phyloP scores from a whole-genome alignment of 2,113 vertebrate species.

The Rhinoptilus africanus region DNA sequence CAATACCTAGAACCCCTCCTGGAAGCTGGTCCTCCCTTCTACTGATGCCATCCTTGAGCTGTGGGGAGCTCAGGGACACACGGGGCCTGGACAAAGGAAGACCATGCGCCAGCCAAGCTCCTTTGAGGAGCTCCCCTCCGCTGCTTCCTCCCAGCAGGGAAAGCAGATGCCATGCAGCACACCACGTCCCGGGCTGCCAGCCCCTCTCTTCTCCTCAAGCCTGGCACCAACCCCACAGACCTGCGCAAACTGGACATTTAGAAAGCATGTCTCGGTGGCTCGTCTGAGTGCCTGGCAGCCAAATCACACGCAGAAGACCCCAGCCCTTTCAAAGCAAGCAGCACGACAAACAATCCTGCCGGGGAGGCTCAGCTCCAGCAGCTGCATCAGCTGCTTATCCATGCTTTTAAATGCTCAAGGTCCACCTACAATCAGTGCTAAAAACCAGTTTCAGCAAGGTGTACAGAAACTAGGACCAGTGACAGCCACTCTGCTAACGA shows the following conservation, averaged over 20 bases:
- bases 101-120: background rate
- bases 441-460: background rate
- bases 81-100: background rate
- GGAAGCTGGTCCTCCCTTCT: background rate
- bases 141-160: background rate
- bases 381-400: background rate
- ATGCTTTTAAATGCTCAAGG: background rate
- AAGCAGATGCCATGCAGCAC: accelerated
- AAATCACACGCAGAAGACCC: background rate
- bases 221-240: background rate
- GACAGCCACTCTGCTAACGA: background rate
- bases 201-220: background rate
- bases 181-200: background rate
- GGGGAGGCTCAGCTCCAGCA: background rate
- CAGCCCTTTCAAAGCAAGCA: background rate
- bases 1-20: background rate
- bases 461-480: background rate
- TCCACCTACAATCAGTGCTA: background rate
- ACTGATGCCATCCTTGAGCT: background rate
- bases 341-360: background rate
- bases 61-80: background rate
- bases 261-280: background rate
- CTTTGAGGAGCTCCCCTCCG: background rate
- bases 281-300: background rate
- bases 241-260: accelerated